Conservation (phyloP, 1,140 invertebrate species). For the Lucilia sericata region DNA sequence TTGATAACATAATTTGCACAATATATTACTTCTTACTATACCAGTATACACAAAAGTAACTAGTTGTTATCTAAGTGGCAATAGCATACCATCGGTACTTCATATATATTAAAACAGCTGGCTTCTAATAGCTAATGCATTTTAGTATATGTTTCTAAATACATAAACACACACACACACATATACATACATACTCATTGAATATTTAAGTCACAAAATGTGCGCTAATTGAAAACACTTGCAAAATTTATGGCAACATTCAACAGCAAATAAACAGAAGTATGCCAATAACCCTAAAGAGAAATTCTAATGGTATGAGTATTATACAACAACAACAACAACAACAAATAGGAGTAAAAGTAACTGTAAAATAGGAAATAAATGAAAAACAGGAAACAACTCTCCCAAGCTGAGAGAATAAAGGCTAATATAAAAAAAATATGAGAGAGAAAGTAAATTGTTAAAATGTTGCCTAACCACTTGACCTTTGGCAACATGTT, state of each 20-base stretch:
- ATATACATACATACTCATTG: slow-evolving; percentile 19
- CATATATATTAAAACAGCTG: too few species aligned
- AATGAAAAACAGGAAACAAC: neutral
- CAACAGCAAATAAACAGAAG: slow-evolving; percentile 1
- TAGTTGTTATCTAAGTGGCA: too few species aligned
- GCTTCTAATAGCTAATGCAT: neutral
- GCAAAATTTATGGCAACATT: slow-evolving; percentile 63
- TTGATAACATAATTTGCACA: too few species aligned
- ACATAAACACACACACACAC: neutral
- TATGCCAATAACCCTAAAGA: slow-evolving; percentile 35
- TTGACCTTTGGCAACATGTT: slow-evolving; percentile 64
- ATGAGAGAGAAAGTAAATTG: neutral
- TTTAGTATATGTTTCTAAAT: neutral
- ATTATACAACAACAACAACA: neutral
- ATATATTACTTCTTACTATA: too few species aligned
- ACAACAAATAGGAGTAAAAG: neutral
- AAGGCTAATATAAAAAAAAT: neutral
- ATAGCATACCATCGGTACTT: too few species aligned
- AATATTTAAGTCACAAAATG: slow-evolving; percentile 66
- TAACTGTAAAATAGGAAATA: neutral
- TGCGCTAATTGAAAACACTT: slow-evolving; percentile 67
- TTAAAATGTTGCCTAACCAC: slow-evolving; percentile 63
- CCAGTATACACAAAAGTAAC: too few species aligned
- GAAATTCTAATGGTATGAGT: neutral
- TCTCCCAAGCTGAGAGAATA: neutral